Conservation (phyloP, 53 echinoderm and acorn worm species). For the Astropecten irregularis region DNA sequence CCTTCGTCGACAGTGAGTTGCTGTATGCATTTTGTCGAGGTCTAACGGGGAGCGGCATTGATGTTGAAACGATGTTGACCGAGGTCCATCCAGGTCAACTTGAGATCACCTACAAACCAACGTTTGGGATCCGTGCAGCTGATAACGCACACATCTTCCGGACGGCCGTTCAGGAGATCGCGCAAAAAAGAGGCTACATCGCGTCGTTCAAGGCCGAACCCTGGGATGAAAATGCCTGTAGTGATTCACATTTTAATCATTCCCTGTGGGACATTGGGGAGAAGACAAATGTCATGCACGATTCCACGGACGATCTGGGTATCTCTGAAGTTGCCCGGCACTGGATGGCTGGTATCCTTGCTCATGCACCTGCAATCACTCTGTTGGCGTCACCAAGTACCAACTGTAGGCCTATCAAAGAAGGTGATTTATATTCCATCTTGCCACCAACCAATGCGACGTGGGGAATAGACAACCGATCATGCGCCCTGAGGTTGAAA, state of each 20-base stretch:
- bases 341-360: constrained; percentile 82
- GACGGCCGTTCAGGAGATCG: constrained; percentile 32
- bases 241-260: constrained; percentile 33
- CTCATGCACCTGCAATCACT: constrained; percentile 69
- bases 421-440: too few relatives aligned
- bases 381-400: constrained; percentile 62
- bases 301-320: constrained; percentile 37
- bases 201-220: constrained; percentile 47
- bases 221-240: background rate
- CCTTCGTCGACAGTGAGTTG: background rate
- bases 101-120: constrained; percentile 32
- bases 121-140: constrained; percentile 36
- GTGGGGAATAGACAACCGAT: constrained; percentile 74
- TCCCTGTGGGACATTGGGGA: constrained; percentile 61
- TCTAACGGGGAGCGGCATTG: background rate
- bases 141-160: constrained; percentile 37
- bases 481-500: constrained; percentile 68
- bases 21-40: background rate
- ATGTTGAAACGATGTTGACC: constrained; percentile 4
- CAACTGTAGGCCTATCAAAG: constrained; percentile 68
- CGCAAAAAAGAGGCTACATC: background rate
- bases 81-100: constrained; percentile 8
- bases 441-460: constrained; percentile 55
- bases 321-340: constrained; percentile 65
- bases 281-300: constrained; percentile 52